Percentiles rank a stretch among this genome's conserved stretches.
phyloP scores from a whole-genome alignment of 2,113 vertebrate species.

The Jacana jacana region DNA sequence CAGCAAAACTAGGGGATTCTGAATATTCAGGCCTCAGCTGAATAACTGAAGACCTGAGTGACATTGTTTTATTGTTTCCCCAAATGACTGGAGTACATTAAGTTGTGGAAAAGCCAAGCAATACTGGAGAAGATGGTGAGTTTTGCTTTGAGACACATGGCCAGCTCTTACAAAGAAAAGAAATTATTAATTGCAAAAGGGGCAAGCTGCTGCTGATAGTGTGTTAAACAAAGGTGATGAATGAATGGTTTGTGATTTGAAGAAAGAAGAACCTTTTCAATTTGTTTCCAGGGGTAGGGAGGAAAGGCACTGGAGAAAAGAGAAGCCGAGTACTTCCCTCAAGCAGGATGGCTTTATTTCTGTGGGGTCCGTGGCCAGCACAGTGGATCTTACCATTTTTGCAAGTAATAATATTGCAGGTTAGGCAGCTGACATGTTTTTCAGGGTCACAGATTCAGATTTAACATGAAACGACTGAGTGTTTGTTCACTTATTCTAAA shows the following conservation, averaged over 20 bases:
- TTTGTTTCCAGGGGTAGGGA: background rate
- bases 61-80: background rate
- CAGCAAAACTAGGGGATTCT: conserved; percentile 29
- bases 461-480: background rate
- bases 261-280: background rate
- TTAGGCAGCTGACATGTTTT: background rate
- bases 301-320: background rate
- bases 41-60: conserved; percentile 10
- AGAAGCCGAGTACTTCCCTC: background rate
- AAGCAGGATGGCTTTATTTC: background rate
- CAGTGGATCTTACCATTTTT: background rate
- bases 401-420: background rate
- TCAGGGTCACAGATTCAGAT: background rate
- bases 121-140: background rate
- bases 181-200: background rate
- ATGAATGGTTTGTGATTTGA: background rate
- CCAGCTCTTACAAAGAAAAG: background rate
- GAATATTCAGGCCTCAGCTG: conserved; percentile 8
- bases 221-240: background rate
- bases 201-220: background rate
- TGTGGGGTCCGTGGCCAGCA: background rate
- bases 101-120: background rate
- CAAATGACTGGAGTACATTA: background rate
- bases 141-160: background rate
- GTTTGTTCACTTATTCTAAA: background rate